These are phyloP conservation scores for Pristis pectinata DNA, from an alignment of 2,797 vertebrate species.

Conservation along the genomic window DNA sequence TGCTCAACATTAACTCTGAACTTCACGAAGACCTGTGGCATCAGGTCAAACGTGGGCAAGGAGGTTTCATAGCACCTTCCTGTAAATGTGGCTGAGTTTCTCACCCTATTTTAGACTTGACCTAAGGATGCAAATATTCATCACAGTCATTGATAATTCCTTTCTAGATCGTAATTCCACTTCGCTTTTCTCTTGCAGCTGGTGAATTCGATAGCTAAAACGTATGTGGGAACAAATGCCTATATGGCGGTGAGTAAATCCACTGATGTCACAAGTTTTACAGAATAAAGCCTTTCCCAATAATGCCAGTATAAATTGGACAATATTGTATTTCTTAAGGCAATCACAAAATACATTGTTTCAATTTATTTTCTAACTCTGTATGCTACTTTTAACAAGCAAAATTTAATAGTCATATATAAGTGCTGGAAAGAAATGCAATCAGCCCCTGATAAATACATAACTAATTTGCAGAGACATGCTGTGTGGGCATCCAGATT, in stretches of 20 bases:
- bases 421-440: neutral
- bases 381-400: neutral
- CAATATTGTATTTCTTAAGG: neutral
- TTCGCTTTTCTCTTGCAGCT: slow-evolving; percentile 65
- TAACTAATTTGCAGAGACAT: neutral
- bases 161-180: slow-evolving; percentile 54
- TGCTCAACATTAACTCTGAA: too few species aligned
- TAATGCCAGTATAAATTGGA: neutral
- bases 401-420: neutral
- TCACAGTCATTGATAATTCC: slow-evolving; percentile 55
- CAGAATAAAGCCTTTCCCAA: neutral
- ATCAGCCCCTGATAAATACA: neutral
- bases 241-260: slow-evolving; percentile 91
- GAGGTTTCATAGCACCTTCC: too few species aligned
- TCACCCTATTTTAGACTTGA: slow-evolving; percentile 53
- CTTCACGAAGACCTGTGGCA: too few species aligned
- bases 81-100: too few species aligned
- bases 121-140: slow-evolving; percentile 59
- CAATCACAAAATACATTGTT: slow-evolving; percentile 11
- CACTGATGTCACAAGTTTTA: neutral
- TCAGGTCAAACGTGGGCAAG: too few species aligned
- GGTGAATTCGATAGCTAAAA: slow-evolving; percentile 98
- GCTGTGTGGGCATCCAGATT: neutral
- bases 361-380: slow-evolving; percentile 21
- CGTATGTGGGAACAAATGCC: slow-evolving; percentile 97